Evolutionary conservation across 2,888 invertebrate species (phyloP).

Genomic region (Acleris holmiana): DNA sequence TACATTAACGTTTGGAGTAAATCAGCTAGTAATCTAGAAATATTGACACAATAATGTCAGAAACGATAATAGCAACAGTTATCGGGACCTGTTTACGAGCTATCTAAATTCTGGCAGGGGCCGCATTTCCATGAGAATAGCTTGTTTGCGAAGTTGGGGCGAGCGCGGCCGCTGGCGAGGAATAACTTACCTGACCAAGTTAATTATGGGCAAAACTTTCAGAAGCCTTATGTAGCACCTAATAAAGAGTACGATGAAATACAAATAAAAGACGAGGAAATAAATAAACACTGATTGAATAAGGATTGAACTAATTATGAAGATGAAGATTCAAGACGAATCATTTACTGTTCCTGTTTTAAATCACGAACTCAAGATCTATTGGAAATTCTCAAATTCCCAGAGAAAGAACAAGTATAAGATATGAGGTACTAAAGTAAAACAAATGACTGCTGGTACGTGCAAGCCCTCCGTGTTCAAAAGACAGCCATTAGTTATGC

Average conservation of each 20-base stretch:
- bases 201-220: conserved; percentile 54
- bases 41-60: conserved; percentile 26
- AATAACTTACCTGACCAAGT: conserved; percentile 57
- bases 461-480: conserved; percentile 25
- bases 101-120: conserved; percentile 55
- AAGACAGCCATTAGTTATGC: conserved; percentile 34
- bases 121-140: conserved; percentile 68
- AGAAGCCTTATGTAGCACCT: conserved; percentile 9
- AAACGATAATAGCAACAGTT: conserved; percentile 46
- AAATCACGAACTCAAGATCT: neutral
- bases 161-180: conserved; percentile 49
- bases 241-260: neutral
- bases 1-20: neutral
- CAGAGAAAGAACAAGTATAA: conserved; percentile 19
- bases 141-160: conserved; percentile 54
- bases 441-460: conserved; percentile 31
- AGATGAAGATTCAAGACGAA: too few species aligned
- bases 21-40: neutral
- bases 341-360: too few species aligned
- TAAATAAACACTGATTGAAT: neutral
- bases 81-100: conserved; percentile 52
- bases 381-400: conserved; percentile 16
- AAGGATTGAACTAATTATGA: neutral
- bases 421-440: conserved; percentile 28
- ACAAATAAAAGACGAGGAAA: neutral